Base-by-base conservation (phyloP, 2,888 invertebrate genomes). In the Rosalia funebris region DNA sequence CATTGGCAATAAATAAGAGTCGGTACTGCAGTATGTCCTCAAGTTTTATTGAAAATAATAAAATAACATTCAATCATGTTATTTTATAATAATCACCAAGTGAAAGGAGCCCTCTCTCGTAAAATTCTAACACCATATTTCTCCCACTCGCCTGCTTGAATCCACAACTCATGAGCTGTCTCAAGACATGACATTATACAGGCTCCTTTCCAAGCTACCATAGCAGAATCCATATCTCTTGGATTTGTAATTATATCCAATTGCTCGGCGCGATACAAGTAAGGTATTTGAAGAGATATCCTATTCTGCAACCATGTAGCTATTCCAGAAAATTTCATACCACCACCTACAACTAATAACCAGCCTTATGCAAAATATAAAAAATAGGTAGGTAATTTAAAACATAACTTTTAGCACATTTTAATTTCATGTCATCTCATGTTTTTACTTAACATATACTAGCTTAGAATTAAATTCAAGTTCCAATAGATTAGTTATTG, bases 121-220 rank as follows among this genome's bases (percentile, higher is more conserved):
- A 98, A 83, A 71, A 96, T 86, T 74, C 92, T 88, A 1, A 96
- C 88, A 0, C 96, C 95, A 78, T 86, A 89, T 68, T 90, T 91
- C 69, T 89, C 88, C 96, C 96, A 97, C 80, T 97, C 96, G 20
- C 83, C 83, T 60, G 89, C 88, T 55, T 88, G 87, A 37, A 97
- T 95, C 96, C 97, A 97, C 5, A 97, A 81, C 77, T 97, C 97
- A 64, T 93, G 91, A 0, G 95, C 93, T 0, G 96, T 94, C 78
- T 97, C 97, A 59, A 97, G 81, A 72, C 95, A 95, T 0, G 95
- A 93, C 87, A 97, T 89, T 7, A 97, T 92, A 0, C 95, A 91
- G 0, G 96, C 96, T 0, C 97, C 97, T 79, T 96, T 96, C 97
- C 97, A 97, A 0, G 92, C 88, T 0, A 93, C 92, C 83, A 93